A percentile compares a stretch with the other conserved stretches of the same genome.
These are phyloP conservation scores for Poeciliopsis turrubarensis DNA, from an alignment of 2,113 vertebrate genomes.

Conservation along the genomic window DNA sequence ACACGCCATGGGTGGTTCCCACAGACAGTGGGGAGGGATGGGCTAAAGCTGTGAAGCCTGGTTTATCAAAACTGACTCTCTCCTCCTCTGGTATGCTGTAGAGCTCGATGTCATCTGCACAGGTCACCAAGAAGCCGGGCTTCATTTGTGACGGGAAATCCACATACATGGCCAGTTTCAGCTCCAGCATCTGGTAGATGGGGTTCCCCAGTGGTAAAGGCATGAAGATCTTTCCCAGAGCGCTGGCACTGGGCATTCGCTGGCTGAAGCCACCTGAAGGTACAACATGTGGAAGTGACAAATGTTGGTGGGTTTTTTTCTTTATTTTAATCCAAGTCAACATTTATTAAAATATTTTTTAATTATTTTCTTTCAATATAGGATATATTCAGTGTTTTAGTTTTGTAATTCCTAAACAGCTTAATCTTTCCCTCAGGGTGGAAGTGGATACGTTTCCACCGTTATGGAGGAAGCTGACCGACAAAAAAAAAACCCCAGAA, in stretches of 20 bases:
- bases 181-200: conserved; percentile 92
- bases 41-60: conserved; percentile 91
- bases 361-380: too few species aligned
- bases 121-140: conserved; percentile 88
- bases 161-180: conserved; percentile 93
- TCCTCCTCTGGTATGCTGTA: conserved; percentile 78
- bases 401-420: too few species aligned
- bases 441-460: too few species aligned
- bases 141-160: conserved; percentile 90
- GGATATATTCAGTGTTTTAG: too few species aligned
- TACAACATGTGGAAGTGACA: background rate
- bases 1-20: conserved; percentile 92
- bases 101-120: conserved; percentile 93
- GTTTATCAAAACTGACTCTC: conserved; percentile 79
- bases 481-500: too few species aligned
- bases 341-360: too few species aligned
- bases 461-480: too few species aligned
- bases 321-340: too few species aligned
- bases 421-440: too few species aligned
- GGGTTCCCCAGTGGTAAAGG: conserved; percentile 88
- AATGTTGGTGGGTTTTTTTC: background rate
- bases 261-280: conserved; percentile 91
- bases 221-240: conserved; percentile 93
- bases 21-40: conserved; percentile 86
- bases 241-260: conserved; percentile 90